Evolutionary conservation across 2,888 invertebrate species (phyloP), one percentile per base, ranked within the genome.

Genomic region (Platycheirus rosarum): DNA sequence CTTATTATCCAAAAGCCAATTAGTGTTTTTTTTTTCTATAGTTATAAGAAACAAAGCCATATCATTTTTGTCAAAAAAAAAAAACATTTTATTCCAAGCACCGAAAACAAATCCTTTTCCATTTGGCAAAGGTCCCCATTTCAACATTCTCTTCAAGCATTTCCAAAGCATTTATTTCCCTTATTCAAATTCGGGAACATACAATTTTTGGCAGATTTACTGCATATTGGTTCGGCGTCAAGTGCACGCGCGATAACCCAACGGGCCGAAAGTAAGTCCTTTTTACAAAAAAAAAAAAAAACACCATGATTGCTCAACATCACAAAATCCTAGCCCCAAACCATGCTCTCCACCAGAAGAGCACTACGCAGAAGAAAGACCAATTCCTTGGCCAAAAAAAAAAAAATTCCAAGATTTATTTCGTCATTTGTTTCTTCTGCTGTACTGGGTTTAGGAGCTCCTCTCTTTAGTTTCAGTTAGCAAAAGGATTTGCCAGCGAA

Each of bases 201-300:
- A 69, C 63, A 75, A 69, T 69, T 84, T 86, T 88, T 87, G 88
- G 87, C 87, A 89, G 89, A 89, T 89, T 89, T 89, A 89, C 89
- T 89, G 89, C 89, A 89, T 89, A 89, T 89, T 89, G 89, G 89
- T 88, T 89, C 85, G 88, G 87, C 89, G 89, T 89, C 89, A 89
- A 88, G 88, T 88, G 86, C 89, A 88, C 87, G 86, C 71, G 78
- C 77, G 84, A 77, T 78, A 84, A 84, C 78, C 73, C 49, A 73
- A 53, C 78, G 74, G 48, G 53, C 55, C 51, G 75, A 75, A 68
- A 73, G 60, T 60, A 48, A 71, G 60, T 14, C 62, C 42, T 11
- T 60, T 46, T 42, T 14, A 9, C 26, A 16, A 26, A 2, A 35
- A 35, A 16, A 68, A 55, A 55, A 13, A 49, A 42, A 55, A 49